Base-by-base conservation (phyloP, 2,113 vertebrate genomes). In the Sprattus sprattus region DNA sequence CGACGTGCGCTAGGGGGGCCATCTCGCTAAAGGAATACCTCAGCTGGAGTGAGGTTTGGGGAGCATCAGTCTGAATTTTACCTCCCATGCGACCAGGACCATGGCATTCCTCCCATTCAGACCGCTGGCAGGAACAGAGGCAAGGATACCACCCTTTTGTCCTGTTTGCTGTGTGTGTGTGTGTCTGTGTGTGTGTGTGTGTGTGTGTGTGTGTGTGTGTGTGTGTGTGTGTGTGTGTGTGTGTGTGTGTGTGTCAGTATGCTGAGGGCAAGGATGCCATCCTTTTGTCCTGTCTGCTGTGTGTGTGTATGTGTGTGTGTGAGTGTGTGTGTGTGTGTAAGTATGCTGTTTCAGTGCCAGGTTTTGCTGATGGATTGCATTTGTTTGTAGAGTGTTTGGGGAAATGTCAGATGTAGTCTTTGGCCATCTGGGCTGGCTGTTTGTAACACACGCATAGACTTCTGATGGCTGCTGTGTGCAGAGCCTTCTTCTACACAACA, bases 91-190 rank as follows among this genome's bases (percentile, higher is more conserved):
- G 13, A 78, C 71, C 71, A 78, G 71, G 71, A 78, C 83, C 87
- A 90, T 90, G 89, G 89, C 87, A 86, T 90, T 88, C 87, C 87
- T 88, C 84, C 87, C 89, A 47, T 90, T 90, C 83, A 88, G 89
- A 85, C 88, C 89, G 81, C 86, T 89, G 80, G 85, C 89, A 54
- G 88, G 89, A 89, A 83, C 86, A 49, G 89, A 90, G 89, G 89
- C 89, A 90, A 90, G 89, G 32, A 32, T 39, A 64, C 20, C 20
- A 64, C 60, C 60, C n/a, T 88, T 88, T 86, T 47, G 22, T 39
- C 45, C 57, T 15, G 80, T 49, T 83, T 81, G 83, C 82, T 54
- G 49, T 18, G 10, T 20, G 11, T 75, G 47, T 83, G 44, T 15
- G 45, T 67, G 46, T 50, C 64, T 49, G 57, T 39, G 18, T 57